phyloP scores from a whole-genome alignment of 37 sponge, comb jelly and placozoan species.

The Aplysina aerophoba region DNA sequence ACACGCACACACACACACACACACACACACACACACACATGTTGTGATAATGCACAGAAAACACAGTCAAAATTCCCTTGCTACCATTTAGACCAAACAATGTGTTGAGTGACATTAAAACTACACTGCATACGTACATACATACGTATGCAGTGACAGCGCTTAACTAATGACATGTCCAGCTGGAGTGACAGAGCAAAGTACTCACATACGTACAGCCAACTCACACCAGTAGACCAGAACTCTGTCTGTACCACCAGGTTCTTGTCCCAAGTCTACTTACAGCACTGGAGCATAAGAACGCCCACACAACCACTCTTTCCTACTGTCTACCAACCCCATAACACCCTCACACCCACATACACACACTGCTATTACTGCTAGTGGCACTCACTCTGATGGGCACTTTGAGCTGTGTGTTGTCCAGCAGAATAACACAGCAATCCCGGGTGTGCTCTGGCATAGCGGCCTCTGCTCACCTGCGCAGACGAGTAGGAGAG shows the following conservation, averaged over 20 bases:
- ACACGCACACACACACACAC: constrained; percentile 35
- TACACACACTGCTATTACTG: background rate
- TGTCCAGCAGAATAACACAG: constrained; percentile 69
- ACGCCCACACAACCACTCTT: constrained; percentile 8
- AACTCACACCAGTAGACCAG: background rate
- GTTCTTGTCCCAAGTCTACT: no score
- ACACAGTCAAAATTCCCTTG: no score
- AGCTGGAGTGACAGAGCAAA: background rate
- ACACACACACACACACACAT: constrained; percentile 50
- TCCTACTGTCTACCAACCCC: background rate
- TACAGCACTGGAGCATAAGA: background rate
- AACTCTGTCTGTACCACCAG: background rate
- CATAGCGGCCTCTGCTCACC: constrained; percentile 38
- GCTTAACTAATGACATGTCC: background rate
- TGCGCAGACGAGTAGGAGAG: no score
- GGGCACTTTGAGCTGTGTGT: constrained; percentile 67
- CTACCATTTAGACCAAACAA: no score
- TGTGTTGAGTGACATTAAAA: no score
- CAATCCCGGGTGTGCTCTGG: constrained; percentile 73
- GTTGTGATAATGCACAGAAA: no score
- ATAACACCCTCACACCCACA: background rate
- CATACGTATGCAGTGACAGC: background rate
- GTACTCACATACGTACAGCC: background rate
- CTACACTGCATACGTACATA: constrained; percentile 16
- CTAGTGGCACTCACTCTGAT: constrained; percentile 47